Conservation (phyloP, 2,113 vertebrate genomes). For the Ancistrus triradiatus region DNA sequence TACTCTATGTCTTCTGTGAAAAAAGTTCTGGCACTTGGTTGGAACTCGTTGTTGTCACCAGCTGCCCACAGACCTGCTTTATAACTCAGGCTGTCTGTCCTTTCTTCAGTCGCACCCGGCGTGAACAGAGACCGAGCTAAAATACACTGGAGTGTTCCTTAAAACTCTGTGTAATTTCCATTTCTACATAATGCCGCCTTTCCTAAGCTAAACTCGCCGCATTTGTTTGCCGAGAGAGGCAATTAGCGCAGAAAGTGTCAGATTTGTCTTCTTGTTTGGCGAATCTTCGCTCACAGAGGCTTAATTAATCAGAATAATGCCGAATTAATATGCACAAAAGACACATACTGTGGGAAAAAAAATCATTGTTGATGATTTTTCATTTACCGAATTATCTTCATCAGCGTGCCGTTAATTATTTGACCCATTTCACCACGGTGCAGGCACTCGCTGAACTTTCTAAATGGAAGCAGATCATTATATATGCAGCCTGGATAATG, state of each 20-base stretch:
- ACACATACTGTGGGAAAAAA: slow-evolving; percentile 29
- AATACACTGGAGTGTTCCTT: not conserved
- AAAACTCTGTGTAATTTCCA: slow-evolving; percentile 25
- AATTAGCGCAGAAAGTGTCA: slow-evolving; percentile 63
- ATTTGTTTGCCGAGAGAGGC: slow-evolving; percentile 62
- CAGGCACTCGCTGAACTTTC: slow-evolving; percentile 19
- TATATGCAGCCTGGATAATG: not conserved
- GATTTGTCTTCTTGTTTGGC: slow-evolving; percentile 29
- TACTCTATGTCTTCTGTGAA: too few relatives aligned
- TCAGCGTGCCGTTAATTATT: slow-evolving; percentile 47
- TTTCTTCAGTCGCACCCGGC: too few relatives aligned
- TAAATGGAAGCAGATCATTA: slow-evolving; percentile 20
- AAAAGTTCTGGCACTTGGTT: too few relatives aligned
- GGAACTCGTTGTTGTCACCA: too few relatives aligned
- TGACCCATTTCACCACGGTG: slow-evolving; percentile 32
- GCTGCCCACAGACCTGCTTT: too few relatives aligned
- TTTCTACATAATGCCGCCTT: slow-evolving; percentile 15
- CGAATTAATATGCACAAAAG: slow-evolving; percentile 51
- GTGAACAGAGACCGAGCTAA: not conserved
- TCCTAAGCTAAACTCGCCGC: slow-evolving; percentile 19
- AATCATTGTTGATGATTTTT: slow-evolving; percentile 47
- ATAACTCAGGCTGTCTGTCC: too few relatives aligned
- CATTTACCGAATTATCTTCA: slow-evolving; percentile 49
- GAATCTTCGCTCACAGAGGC: slow-evolving; percentile 27
- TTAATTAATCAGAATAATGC: slow-evolving; percentile 48